phyloP scores from a whole-genome alignment of 2,888 invertebrate species.

The Itoplectis maculator region DNA sequence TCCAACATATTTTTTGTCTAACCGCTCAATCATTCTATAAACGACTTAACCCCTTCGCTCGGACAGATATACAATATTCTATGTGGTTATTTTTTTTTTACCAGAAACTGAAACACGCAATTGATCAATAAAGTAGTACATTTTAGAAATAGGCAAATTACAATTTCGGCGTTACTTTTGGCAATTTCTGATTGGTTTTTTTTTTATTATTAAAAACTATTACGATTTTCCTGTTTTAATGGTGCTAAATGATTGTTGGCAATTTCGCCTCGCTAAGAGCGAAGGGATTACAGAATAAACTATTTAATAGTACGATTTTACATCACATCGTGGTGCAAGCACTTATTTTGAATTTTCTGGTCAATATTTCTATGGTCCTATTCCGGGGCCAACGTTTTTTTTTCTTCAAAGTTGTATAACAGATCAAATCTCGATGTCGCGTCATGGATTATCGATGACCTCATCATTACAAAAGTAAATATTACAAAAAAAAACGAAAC shows the following conservation, averaged over 20 bases:
- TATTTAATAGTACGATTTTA: slow-evolving; percentile 36
- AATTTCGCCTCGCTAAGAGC: slow-evolving; percentile 4
- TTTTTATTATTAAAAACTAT: neutral
- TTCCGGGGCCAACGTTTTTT: neutral
- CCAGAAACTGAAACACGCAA: neutral
- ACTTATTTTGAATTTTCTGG: slow-evolving; percentile 4
- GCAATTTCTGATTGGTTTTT: neutral
- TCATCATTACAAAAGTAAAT: neutral
- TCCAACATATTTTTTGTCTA: slow-evolving; percentile 27
- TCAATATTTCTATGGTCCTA: slow-evolving; percentile 28
- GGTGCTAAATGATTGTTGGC: neutral
- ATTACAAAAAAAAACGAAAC: neutral
- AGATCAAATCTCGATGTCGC: slow-evolving; percentile 15
- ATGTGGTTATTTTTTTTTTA: neutral
- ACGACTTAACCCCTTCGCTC: slow-evolving; percentile 11
- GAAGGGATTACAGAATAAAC: slow-evolving; percentile 7
- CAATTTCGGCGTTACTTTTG: too few relatives aligned
- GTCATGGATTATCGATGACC: slow-evolving; percentile 16
- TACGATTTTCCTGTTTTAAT: neutral
- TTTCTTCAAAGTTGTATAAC: neutral
- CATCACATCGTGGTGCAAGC: slow-evolving; percentile 43
- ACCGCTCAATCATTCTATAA: slow-evolving; percentile 30
- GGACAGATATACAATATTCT: neutral
- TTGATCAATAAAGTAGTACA: neutral
- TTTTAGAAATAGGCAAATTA: neutral